A percentile compares a stretch with the other conserved stretches of the same genome.
Evolutionary conservation across 2,888 invertebrate species (phyloP).

Genomic region (Timema podura): DNA sequence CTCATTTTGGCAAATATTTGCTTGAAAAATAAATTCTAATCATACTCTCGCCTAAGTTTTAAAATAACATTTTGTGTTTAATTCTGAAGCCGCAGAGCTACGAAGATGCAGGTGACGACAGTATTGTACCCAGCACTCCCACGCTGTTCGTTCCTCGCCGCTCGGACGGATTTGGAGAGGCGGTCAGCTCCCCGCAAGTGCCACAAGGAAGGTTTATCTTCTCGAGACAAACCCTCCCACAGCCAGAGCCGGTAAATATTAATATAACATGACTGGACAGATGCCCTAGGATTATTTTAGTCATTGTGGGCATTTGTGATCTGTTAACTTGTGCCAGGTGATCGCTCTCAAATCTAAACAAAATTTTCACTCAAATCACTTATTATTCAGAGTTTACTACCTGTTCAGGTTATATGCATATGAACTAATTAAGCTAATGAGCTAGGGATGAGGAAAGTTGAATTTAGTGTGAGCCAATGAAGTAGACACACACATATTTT

Average conservation of each 20-base stretch:
- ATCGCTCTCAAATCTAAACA: too few species aligned
- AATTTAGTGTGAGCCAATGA: too few species aligned
- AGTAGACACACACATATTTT: too few species aligned
- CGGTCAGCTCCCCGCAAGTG: conserved; percentile 84
- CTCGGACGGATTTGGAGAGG: conserved; percentile 84
- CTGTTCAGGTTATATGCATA: too few species aligned
- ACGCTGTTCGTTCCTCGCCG: conserved; percentile 78
- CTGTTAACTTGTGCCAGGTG: too few species aligned
- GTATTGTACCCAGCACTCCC: conserved; percentile 87
- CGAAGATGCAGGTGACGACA: conserved; percentile 66
- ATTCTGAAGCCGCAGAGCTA: conserved; percentile 49
- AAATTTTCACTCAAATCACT: too few species aligned
- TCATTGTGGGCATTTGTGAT: too few species aligned
- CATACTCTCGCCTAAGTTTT: not conserved
- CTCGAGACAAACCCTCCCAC: conserved; percentile 47
- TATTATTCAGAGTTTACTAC: too few species aligned
- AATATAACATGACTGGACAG: too few species aligned
- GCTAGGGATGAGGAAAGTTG: too few species aligned
- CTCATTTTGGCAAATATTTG: not conserved
- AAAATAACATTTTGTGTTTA: not conserved
- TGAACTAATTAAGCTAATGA: too few species aligned
- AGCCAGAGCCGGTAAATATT: conserved; percentile 4
- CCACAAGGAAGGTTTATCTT: conserved; percentile 60
- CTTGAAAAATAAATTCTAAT: not conserved
- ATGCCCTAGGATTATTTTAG: too few species aligned